Conservation (phyloP, 2,888 invertebrate species). For the Blastobasis lacticolella region DNA sequence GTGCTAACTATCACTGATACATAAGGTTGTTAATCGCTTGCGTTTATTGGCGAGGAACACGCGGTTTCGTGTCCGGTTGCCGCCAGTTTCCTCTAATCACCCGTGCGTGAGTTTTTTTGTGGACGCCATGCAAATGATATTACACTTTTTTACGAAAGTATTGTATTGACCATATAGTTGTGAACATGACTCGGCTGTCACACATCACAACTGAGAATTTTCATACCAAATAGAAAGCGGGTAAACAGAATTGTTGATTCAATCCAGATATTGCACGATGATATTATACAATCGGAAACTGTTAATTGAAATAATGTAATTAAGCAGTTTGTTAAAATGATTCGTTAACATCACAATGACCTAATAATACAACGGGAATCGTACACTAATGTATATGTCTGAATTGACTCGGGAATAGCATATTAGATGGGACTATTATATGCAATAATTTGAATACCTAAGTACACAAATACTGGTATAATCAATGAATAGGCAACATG, state of each 20-base stretch:
- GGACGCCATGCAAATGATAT: constrained; percentile 1
- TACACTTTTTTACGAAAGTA: constrained; percentile 3
- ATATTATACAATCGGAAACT: too few relatives aligned
- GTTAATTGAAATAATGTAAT: too few relatives aligned
- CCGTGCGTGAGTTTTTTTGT: constrained; percentile 23
- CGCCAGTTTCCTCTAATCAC: constrained; percentile 29
- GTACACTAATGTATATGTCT: too few relatives aligned
- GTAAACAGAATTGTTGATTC: constrained; percentile 12
- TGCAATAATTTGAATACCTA: too few relatives aligned
- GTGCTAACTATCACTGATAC: neutral
- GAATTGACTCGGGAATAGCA: too few relatives aligned
- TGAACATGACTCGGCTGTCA: constrained; percentile 16
- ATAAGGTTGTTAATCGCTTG: constrained; percentile 22
- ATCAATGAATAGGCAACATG: too few relatives aligned
- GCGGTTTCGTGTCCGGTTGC: constrained; percentile 23
- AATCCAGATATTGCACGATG: too few relatives aligned
- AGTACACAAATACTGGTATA: too few relatives aligned
- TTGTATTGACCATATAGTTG: constrained; percentile 9
- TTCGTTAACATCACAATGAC: too few relatives aligned
- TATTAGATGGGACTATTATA: too few relatives aligned
- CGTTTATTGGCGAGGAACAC: neutral
- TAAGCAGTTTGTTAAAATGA: too few relatives aligned
- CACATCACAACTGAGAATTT: constrained; percentile 19
- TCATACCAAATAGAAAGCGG: constrained; percentile 23
- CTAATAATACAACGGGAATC: too few relatives aligned